Evolutionary conservation across 2,888 invertebrate species (phyloP).

Genomic region (Galeopsomyia nigrocyanea): DNA sequence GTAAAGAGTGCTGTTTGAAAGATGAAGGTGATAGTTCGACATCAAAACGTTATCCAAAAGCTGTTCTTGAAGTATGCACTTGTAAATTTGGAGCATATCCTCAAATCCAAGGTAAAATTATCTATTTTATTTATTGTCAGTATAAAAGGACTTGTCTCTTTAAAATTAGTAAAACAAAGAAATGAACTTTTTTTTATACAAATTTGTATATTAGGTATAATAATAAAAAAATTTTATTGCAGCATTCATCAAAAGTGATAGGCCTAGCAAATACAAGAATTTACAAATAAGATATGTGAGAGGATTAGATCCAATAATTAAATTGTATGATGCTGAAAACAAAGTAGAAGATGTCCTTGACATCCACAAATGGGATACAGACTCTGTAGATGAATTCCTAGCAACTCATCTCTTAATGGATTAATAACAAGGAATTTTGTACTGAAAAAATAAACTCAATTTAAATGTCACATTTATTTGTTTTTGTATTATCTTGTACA

Average conservation of each 20-base stretch:
- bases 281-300: conserved; percentile 92
- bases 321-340: conserved; percentile 87
- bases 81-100: conserved; percentile 99
- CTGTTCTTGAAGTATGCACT: conserved; percentile 95
- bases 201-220: background rate
- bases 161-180: background rate
- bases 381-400: conserved; percentile 96
- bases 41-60: conserved; percentile 87
- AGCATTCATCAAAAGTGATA: conserved; percentile 96
- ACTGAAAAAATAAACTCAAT: conserved; percentile 8
- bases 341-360: conserved; percentile 90
- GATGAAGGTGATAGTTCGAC: conserved; percentile 77
- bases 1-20: conserved; percentile 84
- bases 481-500: no score
- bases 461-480: conserved; percentile 38
- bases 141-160: no score
- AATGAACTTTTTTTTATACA: conserved; percentile 1
- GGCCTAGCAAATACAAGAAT: conserved; percentile 91
- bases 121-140: background rate
- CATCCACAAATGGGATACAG: conserved; percentile 99
- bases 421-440: conserved; percentile 14
- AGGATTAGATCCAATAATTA: conserved; percentile 94
- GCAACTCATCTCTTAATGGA: conserved; percentile 80
- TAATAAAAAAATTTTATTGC: conserved; percentile 51
- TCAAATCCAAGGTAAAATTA: conserved; percentile 85